Evolutionary conservation across 2,888 invertebrate genomes (phyloP), one percentile per base, ranked within the genome.

Genomic region (Crocallis elinguaria): DNA sequence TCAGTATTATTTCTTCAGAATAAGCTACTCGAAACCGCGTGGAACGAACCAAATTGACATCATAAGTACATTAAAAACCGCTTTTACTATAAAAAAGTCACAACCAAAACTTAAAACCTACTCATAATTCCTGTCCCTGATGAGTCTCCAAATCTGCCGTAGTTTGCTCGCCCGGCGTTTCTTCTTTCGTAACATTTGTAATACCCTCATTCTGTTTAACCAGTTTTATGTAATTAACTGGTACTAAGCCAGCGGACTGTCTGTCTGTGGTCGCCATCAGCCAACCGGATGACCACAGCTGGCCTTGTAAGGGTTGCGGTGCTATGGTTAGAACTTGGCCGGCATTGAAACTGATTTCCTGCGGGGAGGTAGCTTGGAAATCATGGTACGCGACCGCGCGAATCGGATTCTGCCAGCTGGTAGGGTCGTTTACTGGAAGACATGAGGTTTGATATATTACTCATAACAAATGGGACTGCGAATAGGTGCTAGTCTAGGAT

Each of bases 241-340:
- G 95, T 4, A 95, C 92, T 1, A 95, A 77, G 0, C 95, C 95
- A 0, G 93, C 90, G 12, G 79, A 86, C 37, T 91, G 92, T 32
- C 93, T 92, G 77, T 94, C 93, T 0, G 91, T 75, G 0, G 92
- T 79, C 0, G 94, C 95, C 79, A 94, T 90, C 0, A 94, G 92
- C 95, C 95, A 95, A 2, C 95, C 95, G 0, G 94, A 92, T 76
- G 93, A 94, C 74, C 94, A 92, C 2, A 95, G 81, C 8, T 92
- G 71, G 67, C 94, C 94, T 84, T 99, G 98, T 16, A 97, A 89
- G 62, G 95, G 94, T 75, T 94, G 93, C 0, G 98, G 98, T 0
- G 98, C 98, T 7, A 99, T 86, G 49, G 94, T 92, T 4, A 99
- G 84, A 25, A 93, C 93, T 72, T 98, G 96, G 60, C 97, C 97